Evolutionary conservation across 2,113 vertebrate genomes (phyloP).

Genomic region (Percopsis transmontana): DNA sequence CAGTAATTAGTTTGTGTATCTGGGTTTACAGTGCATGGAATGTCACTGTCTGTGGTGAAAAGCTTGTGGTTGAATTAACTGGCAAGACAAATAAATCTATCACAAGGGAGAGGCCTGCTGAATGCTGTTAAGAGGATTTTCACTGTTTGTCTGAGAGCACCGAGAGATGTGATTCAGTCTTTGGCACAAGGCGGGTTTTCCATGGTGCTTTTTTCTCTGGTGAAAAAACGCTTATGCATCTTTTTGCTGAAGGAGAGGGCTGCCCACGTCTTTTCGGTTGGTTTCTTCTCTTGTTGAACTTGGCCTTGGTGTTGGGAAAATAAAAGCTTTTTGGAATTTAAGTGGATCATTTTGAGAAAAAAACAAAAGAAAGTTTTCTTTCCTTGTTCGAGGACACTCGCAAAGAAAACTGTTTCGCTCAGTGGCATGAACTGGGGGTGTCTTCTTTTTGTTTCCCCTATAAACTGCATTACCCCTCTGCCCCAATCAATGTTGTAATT

Average conservation of each 20-base stretch:
- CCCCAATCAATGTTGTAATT: too few relatives aligned
- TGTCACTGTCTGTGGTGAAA: too few relatives aligned
- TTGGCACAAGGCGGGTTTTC: constrained; percentile 23
- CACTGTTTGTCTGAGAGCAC: not conserved
- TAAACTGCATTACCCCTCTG: too few relatives aligned
- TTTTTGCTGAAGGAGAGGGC: constrained; percentile 11
- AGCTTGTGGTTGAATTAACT: too few relatives aligned
- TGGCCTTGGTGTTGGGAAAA: constrained; percentile 63
- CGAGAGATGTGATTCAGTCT: constrained; percentile 28
- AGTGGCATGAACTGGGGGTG: too few relatives aligned
- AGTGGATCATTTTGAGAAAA: constrained; percentile 42
- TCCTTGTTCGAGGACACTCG: not conserved
- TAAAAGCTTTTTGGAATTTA: constrained; percentile 49
- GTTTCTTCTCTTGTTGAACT: constrained; percentile 52
- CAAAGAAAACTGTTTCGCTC: too few relatives aligned
- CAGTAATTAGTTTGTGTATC: too few relatives aligned
- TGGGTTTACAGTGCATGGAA: too few relatives aligned
- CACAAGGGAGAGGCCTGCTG: too few relatives aligned
- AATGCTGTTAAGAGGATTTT: too few relatives aligned
- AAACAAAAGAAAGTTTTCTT: constrained; percentile 3
- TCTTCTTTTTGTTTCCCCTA: too few relatives aligned
- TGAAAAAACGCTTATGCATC: constrained; percentile 27
- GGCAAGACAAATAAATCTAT: too few relatives aligned
- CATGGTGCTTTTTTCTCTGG: constrained; percentile 20
- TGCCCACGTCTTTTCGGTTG: constrained; percentile 17